Conservation (phyloP, 1,140 invertebrate genomes). For the Agraylea sexmaculata region DNA sequence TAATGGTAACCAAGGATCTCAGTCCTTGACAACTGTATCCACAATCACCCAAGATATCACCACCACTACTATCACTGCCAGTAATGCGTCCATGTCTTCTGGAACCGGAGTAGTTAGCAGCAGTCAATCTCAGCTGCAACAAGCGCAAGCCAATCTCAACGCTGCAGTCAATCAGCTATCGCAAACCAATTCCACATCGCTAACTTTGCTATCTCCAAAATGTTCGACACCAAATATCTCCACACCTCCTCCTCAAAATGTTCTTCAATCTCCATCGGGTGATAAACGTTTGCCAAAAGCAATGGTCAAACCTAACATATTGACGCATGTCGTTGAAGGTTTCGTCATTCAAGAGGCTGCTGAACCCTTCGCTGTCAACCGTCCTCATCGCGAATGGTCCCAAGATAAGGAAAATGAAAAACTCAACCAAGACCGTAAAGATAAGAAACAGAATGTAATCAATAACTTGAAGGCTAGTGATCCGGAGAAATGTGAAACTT, state of each 20-base stretch:
- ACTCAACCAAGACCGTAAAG: constrained; percentile 5
- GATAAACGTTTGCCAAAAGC: constrained; percentile 75
- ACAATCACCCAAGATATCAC: constrained; percentile 14
- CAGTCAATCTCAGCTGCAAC: constrained; percentile 14
- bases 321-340: constrained; percentile 94
- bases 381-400: constrained; percentile 30
- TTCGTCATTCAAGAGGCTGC: constrained; percentile 92
- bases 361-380: constrained; percentile 79
- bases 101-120: constrained; percentile 8
- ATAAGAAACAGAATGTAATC: constrained; percentile 7
- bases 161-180: constrained; percentile 5
- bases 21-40: no score
- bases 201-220: neutral
- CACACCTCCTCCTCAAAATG: constrained; percentile 27
- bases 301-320: constrained; percentile 89
- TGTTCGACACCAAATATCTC: neutral
- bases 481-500: constrained; percentile 52
- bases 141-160: constrained; percentile 14
- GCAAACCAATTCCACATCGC: constrained; percentile 6
- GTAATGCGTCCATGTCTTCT: constrained; percentile 11
- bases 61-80: constrained; percentile 12
- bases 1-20: no score
- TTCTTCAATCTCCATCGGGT: constrained; percentile 26
- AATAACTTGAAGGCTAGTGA: constrained; percentile 7
- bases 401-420: constrained; percentile 39